phyloP scores from a whole-genome alignment of 1,140 invertebrate species.

The Drosophila virilis region DNA sequence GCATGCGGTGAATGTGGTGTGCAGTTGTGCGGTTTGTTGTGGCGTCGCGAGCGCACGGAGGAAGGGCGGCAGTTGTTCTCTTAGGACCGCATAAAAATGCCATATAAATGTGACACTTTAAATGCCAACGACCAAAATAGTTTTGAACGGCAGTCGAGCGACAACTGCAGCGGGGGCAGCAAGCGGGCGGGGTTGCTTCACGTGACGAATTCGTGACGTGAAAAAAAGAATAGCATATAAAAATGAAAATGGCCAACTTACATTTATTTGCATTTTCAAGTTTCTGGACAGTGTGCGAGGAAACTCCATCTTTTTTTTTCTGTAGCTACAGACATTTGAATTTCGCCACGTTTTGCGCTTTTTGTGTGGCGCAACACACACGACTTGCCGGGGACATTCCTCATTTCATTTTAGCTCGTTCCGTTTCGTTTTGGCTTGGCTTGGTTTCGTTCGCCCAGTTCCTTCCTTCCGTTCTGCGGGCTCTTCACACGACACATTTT shows the following conservation, averaged over 20 bases:
- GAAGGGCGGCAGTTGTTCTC: slow-evolving; percentile 19
- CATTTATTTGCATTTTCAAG: slow-evolving; percentile 83
- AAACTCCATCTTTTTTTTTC: slow-evolving; percentile 14
- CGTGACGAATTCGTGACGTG: slow-evolving; percentile 81
- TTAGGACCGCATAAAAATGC: slow-evolving; percentile 72
- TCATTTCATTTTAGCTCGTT: slow-evolving; percentile 60
- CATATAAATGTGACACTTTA: slow-evolving; percentile 82
- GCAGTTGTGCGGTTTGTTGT: slow-evolving; percentile 9
- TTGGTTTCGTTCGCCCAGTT: slow-evolving; percentile 42
- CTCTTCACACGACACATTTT: slow-evolving; percentile 69
- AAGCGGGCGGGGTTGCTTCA: slow-evolving; percentile 38
- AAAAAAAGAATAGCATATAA: slow-evolving; percentile 32
- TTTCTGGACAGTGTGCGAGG: slow-evolving; percentile 42
- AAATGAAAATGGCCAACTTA: slow-evolving; percentile 72
- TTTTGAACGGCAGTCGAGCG: slow-evolving; percentile 46
- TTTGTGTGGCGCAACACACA: slow-evolving; percentile 38
- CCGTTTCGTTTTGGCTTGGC: slow-evolving; percentile 10
- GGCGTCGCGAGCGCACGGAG: background rate
- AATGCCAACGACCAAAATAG: slow-evolving; percentile 82
- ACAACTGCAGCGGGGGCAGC: slow-evolving; percentile 10
- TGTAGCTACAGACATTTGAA: slow-evolving; percentile 33
- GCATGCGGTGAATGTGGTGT: slow-evolving; percentile 2
- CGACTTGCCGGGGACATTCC: slow-evolving; percentile 54
- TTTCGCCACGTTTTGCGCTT: slow-evolving; percentile 18
- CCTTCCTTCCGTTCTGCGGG: slow-evolving; percentile 79